Evolutionary conservation across 1,140 invertebrate species (phyloP).

Genomic region (Portunus trituberculatus): DNA sequence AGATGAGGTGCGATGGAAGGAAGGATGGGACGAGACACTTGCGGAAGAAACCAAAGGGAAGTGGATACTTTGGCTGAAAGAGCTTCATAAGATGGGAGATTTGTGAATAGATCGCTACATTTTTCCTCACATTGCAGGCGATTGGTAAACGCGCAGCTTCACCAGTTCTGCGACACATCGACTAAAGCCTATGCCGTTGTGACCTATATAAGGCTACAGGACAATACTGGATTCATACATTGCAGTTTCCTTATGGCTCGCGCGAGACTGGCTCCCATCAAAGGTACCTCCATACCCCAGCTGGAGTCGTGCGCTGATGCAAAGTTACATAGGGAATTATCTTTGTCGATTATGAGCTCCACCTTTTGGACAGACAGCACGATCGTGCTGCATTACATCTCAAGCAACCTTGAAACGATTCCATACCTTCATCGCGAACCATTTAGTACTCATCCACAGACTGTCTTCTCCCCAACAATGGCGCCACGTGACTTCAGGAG

Average conservation of each 20-base stretch:
- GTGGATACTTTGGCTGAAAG: not conserved
- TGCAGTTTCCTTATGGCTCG: not conserved
- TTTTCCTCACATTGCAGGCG: not conserved
- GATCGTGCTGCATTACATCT: conserved; percentile 32
- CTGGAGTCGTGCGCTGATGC: not conserved
- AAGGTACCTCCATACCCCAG: not conserved
- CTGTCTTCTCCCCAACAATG: not conserved
- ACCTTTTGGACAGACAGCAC: conserved; percentile 25
- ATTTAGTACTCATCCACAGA: not conserved
- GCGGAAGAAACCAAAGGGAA: too few species aligned
- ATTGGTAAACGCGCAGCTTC: not conserved
- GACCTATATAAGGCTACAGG: not conserved
- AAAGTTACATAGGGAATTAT: too few species aligned
- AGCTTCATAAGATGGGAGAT: not conserved
- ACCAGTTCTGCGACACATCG: conserved; percentile 39
- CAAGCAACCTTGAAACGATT: not conserved
- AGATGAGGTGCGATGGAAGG: conserved; percentile 3
- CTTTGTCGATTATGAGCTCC: not conserved
- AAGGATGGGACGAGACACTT: not conserved
- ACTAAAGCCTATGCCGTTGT: not conserved
- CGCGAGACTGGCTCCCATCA: not conserved
- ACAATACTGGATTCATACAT: not conserved
- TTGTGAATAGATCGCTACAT: not conserved
- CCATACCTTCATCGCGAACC: conserved; percentile 46
- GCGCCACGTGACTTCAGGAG: not conserved